Percentiles rank a stretch among this genome's conserved stretches.
Conservation (phyloP, 2,113 vertebrate species). For the Octodon degus region DNA sequence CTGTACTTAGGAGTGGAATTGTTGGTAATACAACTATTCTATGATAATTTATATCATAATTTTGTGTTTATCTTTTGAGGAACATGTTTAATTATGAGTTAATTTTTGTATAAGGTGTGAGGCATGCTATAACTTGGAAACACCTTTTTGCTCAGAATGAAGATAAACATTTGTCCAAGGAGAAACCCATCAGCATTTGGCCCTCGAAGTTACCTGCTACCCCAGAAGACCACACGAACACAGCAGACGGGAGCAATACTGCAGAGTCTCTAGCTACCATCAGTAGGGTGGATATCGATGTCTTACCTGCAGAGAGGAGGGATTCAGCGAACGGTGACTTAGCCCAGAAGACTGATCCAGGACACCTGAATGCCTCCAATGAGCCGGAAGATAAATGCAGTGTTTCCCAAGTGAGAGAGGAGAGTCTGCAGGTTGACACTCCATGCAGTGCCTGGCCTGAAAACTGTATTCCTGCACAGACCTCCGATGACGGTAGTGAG, state of each 20-base stretch:
- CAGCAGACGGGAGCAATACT: conserved; percentile 81
- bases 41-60: neutral
- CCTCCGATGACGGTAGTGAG: conserved; percentile 56
- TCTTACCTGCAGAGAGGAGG: conserved; percentile 82
- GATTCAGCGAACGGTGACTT: conserved; percentile 74
- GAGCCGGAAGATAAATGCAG: conserved; percentile 77
- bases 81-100: conserved; percentile 55
- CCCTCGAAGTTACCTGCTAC: conserved; percentile 75
- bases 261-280: conserved; percentile 89
- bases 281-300: conserved; percentile 91
- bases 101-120: neutral
- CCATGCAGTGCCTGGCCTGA: conserved; percentile 70
- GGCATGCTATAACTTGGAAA: conserved; percentile 51
- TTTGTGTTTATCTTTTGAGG: conserved; percentile 61
- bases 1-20: conserved; percentile 10
- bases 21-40: neutral
- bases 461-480: conserved; percentile 65
- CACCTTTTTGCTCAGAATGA: conserved; percentile 85
- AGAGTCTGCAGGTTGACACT: conserved; percentile 68
- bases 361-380: conserved; percentile 69
- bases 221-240: conserved; percentile 71
- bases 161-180: conserved; percentile 81
- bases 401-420: conserved; percentile 69
- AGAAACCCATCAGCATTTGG: conserved; percentile 69
- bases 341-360: conserved; percentile 75